These are phyloP conservation scores for Lanius ludovicianus DNA, from an alignment of 2,113 vertebrate species.

Conservation along the genomic window DNA sequence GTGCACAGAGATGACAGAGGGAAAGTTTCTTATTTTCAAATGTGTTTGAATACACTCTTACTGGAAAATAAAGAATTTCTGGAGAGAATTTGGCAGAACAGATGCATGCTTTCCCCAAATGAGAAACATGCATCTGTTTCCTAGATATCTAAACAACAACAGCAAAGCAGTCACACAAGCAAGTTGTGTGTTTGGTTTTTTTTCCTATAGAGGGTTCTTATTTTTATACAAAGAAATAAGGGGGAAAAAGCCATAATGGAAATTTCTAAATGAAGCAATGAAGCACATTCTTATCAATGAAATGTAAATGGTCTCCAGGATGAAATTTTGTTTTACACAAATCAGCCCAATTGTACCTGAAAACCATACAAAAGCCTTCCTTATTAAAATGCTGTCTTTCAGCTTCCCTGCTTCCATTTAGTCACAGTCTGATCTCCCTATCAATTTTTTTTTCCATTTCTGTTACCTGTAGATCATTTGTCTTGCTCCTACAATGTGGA, in stretches of 20 bases:
- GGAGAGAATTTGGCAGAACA: constrained; percentile 66
- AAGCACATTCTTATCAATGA: constrained; percentile 34
- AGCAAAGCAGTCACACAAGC: constrained; percentile 47
- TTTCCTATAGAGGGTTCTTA: constrained; percentile 50
- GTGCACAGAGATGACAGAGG: not conserved
- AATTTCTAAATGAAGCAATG: constrained; percentile 32
- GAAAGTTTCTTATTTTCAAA: constrained; percentile 37
- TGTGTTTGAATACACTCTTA: constrained; percentile 40
- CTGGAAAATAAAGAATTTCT: constrained; percentile 67
- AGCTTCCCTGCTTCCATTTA: constrained; percentile 63
- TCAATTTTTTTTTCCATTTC: constrained; percentile 60
- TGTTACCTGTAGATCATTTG: constrained; percentile 62
- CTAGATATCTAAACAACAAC: constrained; percentile 75
- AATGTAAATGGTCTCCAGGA: constrained; percentile 15
- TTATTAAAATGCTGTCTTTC: constrained; percentile 47
- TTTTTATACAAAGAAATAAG: constrained; percentile 47
- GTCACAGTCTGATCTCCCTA: constrained; percentile 64
- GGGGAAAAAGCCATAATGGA: not conserved
- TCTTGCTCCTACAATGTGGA: constrained; percentile 43
- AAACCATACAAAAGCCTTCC: constrained; percentile 6
- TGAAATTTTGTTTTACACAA: not conserved
- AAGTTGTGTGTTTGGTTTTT: not conserved
- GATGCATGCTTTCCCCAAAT: constrained; percentile 68
- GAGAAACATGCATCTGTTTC: constrained; percentile 71
- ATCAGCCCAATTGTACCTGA: not conserved